Evolutionary conservation across 2,113 vertebrate genomes (phyloP).

Genomic region (Cnemophilus loriae): DNA sequence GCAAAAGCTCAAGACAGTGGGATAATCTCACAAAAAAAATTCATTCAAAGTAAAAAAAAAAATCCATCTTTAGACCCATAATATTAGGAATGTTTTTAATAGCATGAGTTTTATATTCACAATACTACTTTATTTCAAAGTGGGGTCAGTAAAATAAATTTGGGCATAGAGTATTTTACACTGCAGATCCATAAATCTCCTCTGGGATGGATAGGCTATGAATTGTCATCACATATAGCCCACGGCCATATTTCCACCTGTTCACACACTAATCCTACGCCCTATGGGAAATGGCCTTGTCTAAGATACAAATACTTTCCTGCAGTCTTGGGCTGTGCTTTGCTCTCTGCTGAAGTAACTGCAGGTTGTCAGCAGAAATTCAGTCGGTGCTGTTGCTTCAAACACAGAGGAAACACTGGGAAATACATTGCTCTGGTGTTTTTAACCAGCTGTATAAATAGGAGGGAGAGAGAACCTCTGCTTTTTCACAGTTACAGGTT

Average conservation of each 20-base stretch:
- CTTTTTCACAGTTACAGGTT: not conserved
- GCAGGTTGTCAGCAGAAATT: conserved; percentile 6
- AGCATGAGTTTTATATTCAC: not conserved
- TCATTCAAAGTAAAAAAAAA: not conserved
- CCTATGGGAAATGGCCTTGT: not conserved
- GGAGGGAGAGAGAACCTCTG: not conserved
- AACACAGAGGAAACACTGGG: not conserved
- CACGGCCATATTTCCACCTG: not conserved
- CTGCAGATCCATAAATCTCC: not conserved
- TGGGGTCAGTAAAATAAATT: not conserved
- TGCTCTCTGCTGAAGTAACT: conserved; percentile 2
- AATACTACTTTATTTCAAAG: not conserved
- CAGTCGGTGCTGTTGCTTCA: not conserved
- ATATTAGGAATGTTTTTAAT: not conserved
- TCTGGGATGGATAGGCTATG: not conserved
- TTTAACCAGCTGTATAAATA: not conserved
- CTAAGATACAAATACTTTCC: not conserved
- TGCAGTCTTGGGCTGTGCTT: not conserved
- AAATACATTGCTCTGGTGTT: not conserved
- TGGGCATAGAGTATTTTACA: fast-evolving
- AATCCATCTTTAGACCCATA: not conserved
- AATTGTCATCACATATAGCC: not conserved
- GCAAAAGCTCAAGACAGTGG: not conserved
- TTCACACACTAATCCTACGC: not conserved
- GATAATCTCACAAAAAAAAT: not conserved